phyloP scores from a whole-genome alignment of 2,888 invertebrate species.

The Pseudococcus viburni region DNA sequence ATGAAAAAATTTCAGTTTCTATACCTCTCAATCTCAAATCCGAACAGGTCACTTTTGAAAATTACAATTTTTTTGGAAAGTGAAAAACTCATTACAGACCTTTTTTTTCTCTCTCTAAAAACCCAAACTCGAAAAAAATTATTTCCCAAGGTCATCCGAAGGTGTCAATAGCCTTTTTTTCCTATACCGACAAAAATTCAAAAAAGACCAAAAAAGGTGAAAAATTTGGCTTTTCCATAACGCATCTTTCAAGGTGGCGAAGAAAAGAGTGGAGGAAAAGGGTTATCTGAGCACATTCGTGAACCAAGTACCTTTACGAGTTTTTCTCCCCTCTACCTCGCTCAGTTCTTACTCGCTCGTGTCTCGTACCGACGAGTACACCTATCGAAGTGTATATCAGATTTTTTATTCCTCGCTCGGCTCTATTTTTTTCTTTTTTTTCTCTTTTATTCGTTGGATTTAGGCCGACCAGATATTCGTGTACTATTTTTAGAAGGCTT shows the following conservation, averaged over 20 bases:
- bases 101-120: no score
- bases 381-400: constrained; percentile 27
- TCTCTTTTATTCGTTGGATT: constrained; percentile 10
- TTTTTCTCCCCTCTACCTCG: background rate
- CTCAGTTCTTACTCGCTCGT: background rate
- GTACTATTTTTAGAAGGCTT: background rate
- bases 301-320: background rate
- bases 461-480: constrained; percentile 13
- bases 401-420: background rate
- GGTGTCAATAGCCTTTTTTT: no score
- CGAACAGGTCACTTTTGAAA: no score
- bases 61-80: no score
- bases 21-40: no score
- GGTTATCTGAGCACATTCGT: background rate
- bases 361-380: background rate
- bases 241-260: background rate
- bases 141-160: no score
- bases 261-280: background rate
- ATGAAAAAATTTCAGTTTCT: no score
- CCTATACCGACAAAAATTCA: no score
- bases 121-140: no score
- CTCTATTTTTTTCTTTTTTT: background rate
- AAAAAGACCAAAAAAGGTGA: background rate
- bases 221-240: background rate
- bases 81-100: no score